Evolutionary conservation across 2,113 vertebrate genomes (phyloP).

Genomic region (Microcebus lehilahytsara): DNA sequence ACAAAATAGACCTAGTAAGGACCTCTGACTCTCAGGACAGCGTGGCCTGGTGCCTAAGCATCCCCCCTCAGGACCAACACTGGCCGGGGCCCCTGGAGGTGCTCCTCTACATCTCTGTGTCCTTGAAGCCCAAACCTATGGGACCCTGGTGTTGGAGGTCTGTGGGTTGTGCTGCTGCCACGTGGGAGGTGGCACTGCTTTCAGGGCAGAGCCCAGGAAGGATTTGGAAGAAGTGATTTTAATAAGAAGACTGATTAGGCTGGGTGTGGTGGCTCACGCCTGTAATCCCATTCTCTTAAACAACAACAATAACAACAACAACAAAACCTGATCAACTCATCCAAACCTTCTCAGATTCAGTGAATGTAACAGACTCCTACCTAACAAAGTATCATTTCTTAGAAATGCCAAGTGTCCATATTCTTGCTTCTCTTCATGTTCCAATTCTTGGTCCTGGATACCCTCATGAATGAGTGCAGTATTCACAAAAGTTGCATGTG

Average conservation of each 20-base stretch:
- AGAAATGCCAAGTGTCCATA: neutral
- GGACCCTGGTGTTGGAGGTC: neutral
- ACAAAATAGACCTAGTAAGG: neutral
- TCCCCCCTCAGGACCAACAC: accelerated
- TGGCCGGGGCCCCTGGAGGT: neutral
- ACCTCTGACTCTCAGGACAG: neutral
- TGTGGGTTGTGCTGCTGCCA: neutral
- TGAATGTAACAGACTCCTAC: neutral
- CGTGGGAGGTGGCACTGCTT: neutral
- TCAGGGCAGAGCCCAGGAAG: neutral
- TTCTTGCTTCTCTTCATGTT: neutral
- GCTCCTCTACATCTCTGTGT: too few relatives aligned
- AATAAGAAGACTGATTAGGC: neutral
- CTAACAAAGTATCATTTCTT: neutral
- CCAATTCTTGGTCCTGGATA: neutral
- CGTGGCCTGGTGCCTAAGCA: too few relatives aligned
- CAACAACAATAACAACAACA: too few relatives aligned
- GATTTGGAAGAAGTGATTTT: neutral
- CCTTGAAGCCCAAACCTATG: neutral
- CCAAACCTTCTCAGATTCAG: neutral
- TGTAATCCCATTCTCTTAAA: too few relatives aligned
- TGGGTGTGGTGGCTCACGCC: too few relatives aligned
- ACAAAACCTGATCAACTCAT: neutral
- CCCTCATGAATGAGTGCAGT: neutral
- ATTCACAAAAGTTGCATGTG: neutral